Base-by-base conservation (phyloP, 2,113 vertebrate genomes). In the Anser brachyrhynchus region DNA sequence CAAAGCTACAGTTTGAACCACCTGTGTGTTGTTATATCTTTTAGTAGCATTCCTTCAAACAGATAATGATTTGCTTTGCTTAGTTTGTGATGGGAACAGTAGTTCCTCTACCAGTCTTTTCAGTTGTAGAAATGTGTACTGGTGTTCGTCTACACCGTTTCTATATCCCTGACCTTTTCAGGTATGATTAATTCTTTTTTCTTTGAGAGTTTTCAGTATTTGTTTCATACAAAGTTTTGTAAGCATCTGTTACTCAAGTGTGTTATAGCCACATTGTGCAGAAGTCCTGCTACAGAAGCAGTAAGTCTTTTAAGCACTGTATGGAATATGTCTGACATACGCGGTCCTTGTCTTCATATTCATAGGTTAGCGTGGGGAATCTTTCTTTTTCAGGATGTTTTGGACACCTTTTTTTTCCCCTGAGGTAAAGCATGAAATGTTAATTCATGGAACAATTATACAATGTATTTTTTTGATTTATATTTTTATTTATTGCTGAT, bases 21-120 rank as follows among this genome's bases (percentile, higher is more conserved):
- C 90, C 93, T 89, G 55, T 85, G 92, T 84, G 95, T 26, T 77
- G 12, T 39, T 76, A 13, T 85, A 85, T 64, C 65, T 74, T 94
- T 95, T 96, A 94, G 97, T 91, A 83, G 95, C 97, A 97, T 98
- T 98, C 97, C 97, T 97, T 71, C 86, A 89, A 13, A 35, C 88
- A 89, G 87, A n/a, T 78, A 77, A 79, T 11, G 29, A 39, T 91
- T 96, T 95, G 77, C 84, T 91, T 97, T 89, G 87, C 82, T 93
- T 66, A 82, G 83, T 90, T 97, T 92, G 83, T 81, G 54, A 65
- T 59, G 91, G 51, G 94, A 88, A 69, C 83, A 31, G 33, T 72
- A 49, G 83, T 92, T 97, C 87, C 72, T 49, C 64, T 94, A 65
- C 85, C 74, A 89, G 92, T 85, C 81, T 95, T 96, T 95, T 90